Conservation (phyloP, 2,113 vertebrate genomes). For the Apodemus speciosus region DNA sequence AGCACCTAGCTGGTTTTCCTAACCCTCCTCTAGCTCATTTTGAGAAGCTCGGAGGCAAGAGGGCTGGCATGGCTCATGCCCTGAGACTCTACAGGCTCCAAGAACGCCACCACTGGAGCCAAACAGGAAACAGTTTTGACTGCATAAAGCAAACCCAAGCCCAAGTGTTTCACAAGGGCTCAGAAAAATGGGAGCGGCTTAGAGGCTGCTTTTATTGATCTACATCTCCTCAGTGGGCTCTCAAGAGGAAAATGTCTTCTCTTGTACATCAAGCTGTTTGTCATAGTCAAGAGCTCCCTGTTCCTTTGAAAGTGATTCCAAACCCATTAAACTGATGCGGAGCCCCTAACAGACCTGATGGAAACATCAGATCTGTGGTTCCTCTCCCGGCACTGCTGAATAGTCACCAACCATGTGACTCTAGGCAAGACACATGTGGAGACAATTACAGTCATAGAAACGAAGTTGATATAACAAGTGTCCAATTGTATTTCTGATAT, state of each 20-base stretch:
- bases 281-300: slow-evolving; percentile 58
- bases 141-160: slow-evolving; percentile 43
- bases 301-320: slow-evolving; percentile 60
- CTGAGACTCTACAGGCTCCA: slow-evolving; percentile 32
- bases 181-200: slow-evolving; percentile 58
- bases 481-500: not conserved
- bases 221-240: slow-evolving; percentile 36
- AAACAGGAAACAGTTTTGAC: slow-evolving; percentile 57
- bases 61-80: not conserved
- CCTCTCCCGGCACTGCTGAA: not conserved
- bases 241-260: slow-evolving; percentile 55
- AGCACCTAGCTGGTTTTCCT: slow-evolving; percentile 79
- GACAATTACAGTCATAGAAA: not conserved
- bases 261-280: slow-evolving; percentile 62
- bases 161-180: slow-evolving; percentile 53
- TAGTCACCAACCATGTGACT: not conserved
- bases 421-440: not conserved
- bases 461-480: not conserved
- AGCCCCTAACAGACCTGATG: slow-evolving; percentile 18
- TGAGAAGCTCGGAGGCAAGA: slow-evolving; percentile 85
- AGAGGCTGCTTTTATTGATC: slow-evolving; percentile 59
- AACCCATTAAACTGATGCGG: slow-evolving; percentile 32
- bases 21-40: slow-evolving; percentile 66
- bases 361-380: not conserved
- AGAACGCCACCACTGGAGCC: slow-evolving; percentile 39